These are phyloP conservation scores for Sinhomidia bicolor DNA, from an alignment of 2,888 invertebrate genomes.

Conservation along the genomic window DNA sequence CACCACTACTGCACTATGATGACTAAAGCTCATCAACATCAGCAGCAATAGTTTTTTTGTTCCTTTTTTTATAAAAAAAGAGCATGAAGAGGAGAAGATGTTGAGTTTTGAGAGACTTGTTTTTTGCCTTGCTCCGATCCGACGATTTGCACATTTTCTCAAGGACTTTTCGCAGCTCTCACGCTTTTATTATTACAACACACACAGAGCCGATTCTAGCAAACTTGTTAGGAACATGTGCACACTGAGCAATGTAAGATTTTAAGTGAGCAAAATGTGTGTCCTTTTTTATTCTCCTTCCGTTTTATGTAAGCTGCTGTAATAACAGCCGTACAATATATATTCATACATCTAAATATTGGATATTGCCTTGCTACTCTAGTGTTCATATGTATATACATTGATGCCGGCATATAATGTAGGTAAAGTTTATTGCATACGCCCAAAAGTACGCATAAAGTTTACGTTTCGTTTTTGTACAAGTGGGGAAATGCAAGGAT, in stretches of 20 bases:
- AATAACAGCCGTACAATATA: neutral
- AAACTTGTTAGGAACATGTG: neutral
- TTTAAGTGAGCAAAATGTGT: constrained; percentile 37
- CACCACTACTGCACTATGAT: too few species aligned
- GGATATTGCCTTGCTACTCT: too few species aligned
- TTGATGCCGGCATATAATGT: too few species aligned
- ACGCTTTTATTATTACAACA: neutral
- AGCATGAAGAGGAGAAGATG: constrained; percentile 10
- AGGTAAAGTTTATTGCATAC: too few species aligned
- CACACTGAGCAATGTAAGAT: neutral
- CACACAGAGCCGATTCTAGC: neutral
- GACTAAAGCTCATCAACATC: neutral
- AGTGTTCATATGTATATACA: too few species aligned
- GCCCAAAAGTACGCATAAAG: neutral
- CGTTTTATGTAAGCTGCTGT: neutral
- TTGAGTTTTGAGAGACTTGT: constrained; percentile 1
- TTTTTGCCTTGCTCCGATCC: constrained; percentile 24
- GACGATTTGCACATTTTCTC: constrained; percentile 48
- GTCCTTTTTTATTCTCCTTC: neutral
- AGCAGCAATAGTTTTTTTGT: neutral
- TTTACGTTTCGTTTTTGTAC: neutral
- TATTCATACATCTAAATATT: too few species aligned
- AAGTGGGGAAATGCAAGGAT: neutral
- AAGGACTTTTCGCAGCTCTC: constrained; percentile 34
- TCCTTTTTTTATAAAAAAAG: neutral